Base-by-base conservation (phyloP, 1,140 invertebrate genomes). In the Drosophila lacteicornis region DNA sequence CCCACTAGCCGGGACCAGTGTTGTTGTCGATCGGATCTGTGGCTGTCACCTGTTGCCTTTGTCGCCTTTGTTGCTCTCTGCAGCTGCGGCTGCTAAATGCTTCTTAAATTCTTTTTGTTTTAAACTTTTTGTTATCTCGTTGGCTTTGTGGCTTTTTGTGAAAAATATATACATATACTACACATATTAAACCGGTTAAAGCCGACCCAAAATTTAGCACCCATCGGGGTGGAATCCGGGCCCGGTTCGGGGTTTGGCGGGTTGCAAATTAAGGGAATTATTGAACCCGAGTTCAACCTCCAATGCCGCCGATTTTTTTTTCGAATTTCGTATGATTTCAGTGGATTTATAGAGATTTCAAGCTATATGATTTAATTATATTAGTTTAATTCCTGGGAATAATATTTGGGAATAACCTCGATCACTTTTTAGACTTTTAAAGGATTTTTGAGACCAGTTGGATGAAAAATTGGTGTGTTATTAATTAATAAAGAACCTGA, bases 1-100 rank as follows among this genome's bases (percentile, higher is more conserved):
- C 49, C 60, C 53, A 51, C 59, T 55, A 65, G 38, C 65, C 40
- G 40, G 33, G 38, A 1, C 30, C 30, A 36, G 19, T 70, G 47
- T 70, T 40, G 40, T 60, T 49, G 65, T 69, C 68, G 67, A 51
- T 80, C 42, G 46, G 56, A 46, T 58, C 61, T 67, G 57, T 51
- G 45, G 45, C 67, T 76, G 70, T 86, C 82, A 85, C 82, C 82
- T 86, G 82, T 87, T 79, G 82, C 71, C 40, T n/a, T 42, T 42
- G 40, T 42, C n/a, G 42, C 53, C 53, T 79, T 69, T 81, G 59
- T 81, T 68, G 38, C 58, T 69, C 53, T 43, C 69, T 50, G 51
- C 68, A 51, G 67, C 69, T 40, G 55, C 57, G 49, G 56, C 63
- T 47, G 67, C 53, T 51, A 59, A 73, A 71, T 71, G 68, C 51